phyloP scores from a whole-genome alignment of 2,113 vertebrate genomes.

The Vimba vimba region DNA sequence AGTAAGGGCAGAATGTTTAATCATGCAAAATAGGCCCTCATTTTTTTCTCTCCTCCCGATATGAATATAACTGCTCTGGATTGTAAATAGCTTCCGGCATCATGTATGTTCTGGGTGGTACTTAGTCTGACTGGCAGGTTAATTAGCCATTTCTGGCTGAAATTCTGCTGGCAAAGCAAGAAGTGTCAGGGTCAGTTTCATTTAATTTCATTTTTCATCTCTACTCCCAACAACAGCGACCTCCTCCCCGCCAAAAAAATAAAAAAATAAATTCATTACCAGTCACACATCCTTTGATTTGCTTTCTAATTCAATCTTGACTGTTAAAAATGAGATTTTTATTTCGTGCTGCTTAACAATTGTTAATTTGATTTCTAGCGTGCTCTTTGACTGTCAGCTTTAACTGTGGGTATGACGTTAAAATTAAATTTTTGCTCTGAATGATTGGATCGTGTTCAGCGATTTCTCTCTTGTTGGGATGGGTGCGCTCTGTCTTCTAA shows the following conservation, averaged over 20 bases:
- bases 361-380: slow-evolving; percentile 41
- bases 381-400: slow-evolving; percentile 18
- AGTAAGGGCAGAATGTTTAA: not conserved
- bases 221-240: slow-evolving; percentile 23
- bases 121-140: slow-evolving; percentile 65
- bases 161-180: slow-evolving; percentile 39
- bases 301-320: slow-evolving; percentile 38
- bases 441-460: slow-evolving; percentile 32
- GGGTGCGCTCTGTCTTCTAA: slow-evolving; percentile 42
- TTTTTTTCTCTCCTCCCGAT: not conserved
- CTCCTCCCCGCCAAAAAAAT: not conserved
- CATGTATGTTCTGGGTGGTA: slow-evolving; percentile 31
- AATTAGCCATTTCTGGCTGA: slow-evolving; percentile 60
- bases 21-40: not conserved
- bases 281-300: slow-evolving; percentile 21
- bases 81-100: slow-evolving; percentile 6
- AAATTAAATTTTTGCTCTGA: slow-evolving; percentile 37
- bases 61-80: not conserved
- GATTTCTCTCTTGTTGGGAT: slow-evolving; percentile 32
- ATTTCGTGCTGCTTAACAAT: slow-evolving; percentile 31
- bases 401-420: slow-evolving; percentile 13
- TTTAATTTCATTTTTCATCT: slow-evolving; percentile 47
- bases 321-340: slow-evolving; percentile 38
- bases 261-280: not conserved
- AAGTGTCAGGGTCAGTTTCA: slow-evolving; percentile 38